Conservation (phyloP, 2,888 invertebrate species). For the Drosophila borealis region DNA sequence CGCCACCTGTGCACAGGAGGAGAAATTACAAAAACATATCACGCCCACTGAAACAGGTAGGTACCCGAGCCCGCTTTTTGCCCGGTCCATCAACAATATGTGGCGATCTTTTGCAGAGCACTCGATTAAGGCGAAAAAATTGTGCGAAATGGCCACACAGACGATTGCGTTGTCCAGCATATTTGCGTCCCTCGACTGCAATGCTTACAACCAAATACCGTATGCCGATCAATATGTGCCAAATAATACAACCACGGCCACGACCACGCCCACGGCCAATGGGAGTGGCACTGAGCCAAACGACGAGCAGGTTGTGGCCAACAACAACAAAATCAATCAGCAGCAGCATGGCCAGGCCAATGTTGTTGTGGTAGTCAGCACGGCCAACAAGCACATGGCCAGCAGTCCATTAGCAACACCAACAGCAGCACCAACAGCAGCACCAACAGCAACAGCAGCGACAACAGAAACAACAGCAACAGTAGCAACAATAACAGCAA, state of each 20-base stretch:
- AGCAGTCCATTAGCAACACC: conserved; percentile 38
- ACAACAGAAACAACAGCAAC: conserved; percentile 7
- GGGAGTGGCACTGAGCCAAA: conserved; percentile 31
- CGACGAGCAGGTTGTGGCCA: conserved; percentile 77
- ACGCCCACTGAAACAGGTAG: conserved; percentile 85
- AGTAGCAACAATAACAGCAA: conserved; percentile 9
- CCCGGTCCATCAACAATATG: neutral
- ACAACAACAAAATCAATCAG: conserved; percentile 84
- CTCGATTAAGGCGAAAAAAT: conserved; percentile 81
- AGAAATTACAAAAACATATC: conserved; percentile 88
- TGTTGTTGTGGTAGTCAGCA: conserved; percentile 44
- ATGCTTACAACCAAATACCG: conserved; percentile 82
- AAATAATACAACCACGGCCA: conserved; percentile 67
- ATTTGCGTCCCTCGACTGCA: conserved; percentile 82
- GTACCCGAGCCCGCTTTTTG: neutral
- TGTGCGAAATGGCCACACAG: conserved; percentile 85
- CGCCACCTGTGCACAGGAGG: conserved; percentile 89
- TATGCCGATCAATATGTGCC: conserved; percentile 85
- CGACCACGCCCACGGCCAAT: conserved; percentile 43
- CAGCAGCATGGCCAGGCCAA: conserved; percentile 73
- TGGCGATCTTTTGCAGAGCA: conserved; percentile 60
- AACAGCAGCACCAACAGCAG: conserved; percentile 12
- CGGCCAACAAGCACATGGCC: conserved; percentile 45
- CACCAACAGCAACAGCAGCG: conserved; percentile 17
- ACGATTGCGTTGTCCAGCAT: conserved; percentile 84